Conservation (phyloP, 2,113 vertebrate genomes). For the Brachypodius melanocephalos region DNA sequence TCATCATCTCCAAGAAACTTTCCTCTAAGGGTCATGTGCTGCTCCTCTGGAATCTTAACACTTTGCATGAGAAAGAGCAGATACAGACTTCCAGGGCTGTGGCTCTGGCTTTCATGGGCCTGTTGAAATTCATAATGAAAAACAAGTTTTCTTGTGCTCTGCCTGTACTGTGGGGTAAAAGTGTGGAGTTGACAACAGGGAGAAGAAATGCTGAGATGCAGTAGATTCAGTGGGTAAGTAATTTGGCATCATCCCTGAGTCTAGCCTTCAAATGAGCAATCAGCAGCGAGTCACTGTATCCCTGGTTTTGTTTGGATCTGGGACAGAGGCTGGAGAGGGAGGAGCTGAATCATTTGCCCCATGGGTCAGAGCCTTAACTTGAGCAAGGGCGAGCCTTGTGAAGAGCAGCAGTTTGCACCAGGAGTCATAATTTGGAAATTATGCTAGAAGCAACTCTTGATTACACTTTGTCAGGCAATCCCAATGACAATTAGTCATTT, state of each 20-base stretch:
- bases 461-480: background rate
- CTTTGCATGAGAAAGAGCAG: constrained; percentile 32
- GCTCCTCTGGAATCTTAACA: background rate
- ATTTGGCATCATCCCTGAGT: background rate
- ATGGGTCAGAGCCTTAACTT: background rate
- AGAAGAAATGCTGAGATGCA: background rate
- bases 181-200: constrained; percentile 19
- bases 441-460: background rate
- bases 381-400: background rate
- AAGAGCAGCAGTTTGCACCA: background rate
- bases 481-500: background rate
- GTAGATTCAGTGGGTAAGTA: background rate
- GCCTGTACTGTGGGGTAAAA: background rate
- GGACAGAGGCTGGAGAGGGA: background rate
- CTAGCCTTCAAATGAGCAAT: background rate
- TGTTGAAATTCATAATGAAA: constrained; percentile 43
- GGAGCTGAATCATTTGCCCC: constrained; percentile 42
- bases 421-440: background rate
- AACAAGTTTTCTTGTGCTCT: background rate
- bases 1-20: background rate
- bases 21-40: background rate
- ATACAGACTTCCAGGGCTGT: background rate
- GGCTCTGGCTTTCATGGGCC: background rate
- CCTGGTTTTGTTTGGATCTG: background rate
- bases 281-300: background rate